These are phyloP conservation scores for Apamea epomidion DNA, from an alignment of 2,888 invertebrate genomes.

Conservation along the genomic window DNA sequence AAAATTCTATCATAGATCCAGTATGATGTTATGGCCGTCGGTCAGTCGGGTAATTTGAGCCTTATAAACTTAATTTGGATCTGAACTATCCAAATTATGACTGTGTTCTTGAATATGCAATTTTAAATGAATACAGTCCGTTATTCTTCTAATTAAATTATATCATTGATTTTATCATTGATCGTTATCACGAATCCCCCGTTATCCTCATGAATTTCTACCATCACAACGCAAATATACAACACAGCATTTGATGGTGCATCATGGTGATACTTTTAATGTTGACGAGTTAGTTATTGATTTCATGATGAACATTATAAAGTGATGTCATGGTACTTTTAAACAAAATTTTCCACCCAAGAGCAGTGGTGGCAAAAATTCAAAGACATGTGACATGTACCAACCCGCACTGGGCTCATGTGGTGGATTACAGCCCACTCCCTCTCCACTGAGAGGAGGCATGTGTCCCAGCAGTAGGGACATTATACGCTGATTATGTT, in stretches of 20 bases:
- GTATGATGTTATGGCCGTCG: neutral
- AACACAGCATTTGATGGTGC: too few relatives aligned
- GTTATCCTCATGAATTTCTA: neutral
- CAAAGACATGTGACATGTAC: too few relatives aligned
- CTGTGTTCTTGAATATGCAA: neutral
- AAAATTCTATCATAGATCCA: neutral
- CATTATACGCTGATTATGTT: too few relatives aligned
- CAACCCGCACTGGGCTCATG: too few relatives aligned
- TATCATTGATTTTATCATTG: neutral
- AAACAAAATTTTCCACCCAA: neutral
- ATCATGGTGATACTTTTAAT: neutral
- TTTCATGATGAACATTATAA: neutral
- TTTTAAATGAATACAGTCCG: neutral
- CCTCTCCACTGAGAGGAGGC: too few relatives aligned
- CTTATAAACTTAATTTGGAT: neutral
- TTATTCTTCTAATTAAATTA: too few relatives aligned
- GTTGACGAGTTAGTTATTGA: neutral
- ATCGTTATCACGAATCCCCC: neutral
- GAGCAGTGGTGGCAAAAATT: too few relatives aligned
- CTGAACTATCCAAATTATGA: neutral
- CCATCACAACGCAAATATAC: neutral
- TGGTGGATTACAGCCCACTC: too few relatives aligned
- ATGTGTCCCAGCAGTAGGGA: too few relatives aligned
- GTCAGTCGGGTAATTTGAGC: neutral
- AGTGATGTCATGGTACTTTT: neutral